Evolutionary conservation across 2,888 invertebrate genomes (phyloP), one percentile per base, ranked within the genome.

Genomic region (Chloroclystis v-ata): DNA sequence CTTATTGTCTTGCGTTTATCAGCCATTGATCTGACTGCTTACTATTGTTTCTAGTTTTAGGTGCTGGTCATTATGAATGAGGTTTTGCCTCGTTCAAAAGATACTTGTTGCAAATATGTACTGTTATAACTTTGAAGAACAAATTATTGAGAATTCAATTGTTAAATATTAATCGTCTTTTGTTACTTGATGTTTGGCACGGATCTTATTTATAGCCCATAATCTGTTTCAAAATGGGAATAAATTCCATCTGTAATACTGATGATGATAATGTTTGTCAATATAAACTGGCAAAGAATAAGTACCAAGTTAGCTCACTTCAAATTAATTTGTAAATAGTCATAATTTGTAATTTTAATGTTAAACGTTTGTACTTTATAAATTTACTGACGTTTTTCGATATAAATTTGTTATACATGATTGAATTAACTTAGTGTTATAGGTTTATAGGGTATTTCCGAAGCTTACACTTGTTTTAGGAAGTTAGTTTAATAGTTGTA

Each of bases 321-420:
- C 61, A 61, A 63, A 61, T 60, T 13, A 47, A 33, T 54, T 67
- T 83, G 80, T 83, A 82, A 72, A 82, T 82, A 82, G 67, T 74
- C 79, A 83, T 82, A 82, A 84, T 82, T 80, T 63, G 65, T 51
- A 59, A 63, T 66, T 65, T 47, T 62, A 48, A 65, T 64, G 66
- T 69, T 66, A 42, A 43, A 32, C 38, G 41, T 48, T 55, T 55
- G 58, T 67, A 74, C 71, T 78, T 76, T 78, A 76, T 70, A 66
- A 69, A 69, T 73, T 75, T 75, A 75, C 67, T 73, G 69, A 70
- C 56, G 66, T 78, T 81, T 20, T 81, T 80, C 65, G 70, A 79
- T 73, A 72, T 44, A 45, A 77, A 73, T 73, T 20, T 77, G 72
- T 79, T 80, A 68, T 66, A 66, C 70, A 54, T 43, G 67, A 68